Evolutionary conservation across 2,888 invertebrate species (phyloP).

Genomic region (Plusia festucae): DNA sequence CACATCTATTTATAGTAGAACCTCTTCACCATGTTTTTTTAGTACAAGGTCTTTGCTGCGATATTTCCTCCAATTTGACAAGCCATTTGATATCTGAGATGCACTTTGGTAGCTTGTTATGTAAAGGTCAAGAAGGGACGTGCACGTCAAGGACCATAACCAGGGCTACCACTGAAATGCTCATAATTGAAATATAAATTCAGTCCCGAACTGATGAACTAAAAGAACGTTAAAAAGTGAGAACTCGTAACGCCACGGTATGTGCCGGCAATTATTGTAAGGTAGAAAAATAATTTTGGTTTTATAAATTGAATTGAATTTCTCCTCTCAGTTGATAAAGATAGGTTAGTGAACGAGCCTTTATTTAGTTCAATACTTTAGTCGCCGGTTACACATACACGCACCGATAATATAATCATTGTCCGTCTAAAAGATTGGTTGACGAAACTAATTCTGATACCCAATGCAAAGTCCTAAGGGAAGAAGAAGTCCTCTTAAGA

Average conservation of each 20-base stretch:
- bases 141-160: neutral
- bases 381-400: neutral
- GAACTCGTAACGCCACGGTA: too few species aligned
- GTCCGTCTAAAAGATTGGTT: constrained; percentile 4
- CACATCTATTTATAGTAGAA: constrained; percentile 47
- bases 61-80: constrained; percentile 26
- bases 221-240: too few species aligned
- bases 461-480: neutral
- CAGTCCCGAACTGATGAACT: too few species aligned
- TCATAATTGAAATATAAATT: too few species aligned
- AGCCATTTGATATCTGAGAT: constrained; percentile 35
- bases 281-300: too few species aligned
- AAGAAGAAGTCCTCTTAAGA: neutral
- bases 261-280: too few species aligned
- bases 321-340: neutral
- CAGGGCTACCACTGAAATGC: too few species aligned
- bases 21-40: constrained; percentile 42
- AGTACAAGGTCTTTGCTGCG: constrained; percentile 38
- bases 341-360: neutral
- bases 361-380: neutral
- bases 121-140: constrained; percentile 1
- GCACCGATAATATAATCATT: neutral
- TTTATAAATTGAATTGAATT: too few species aligned
- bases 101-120: constrained; percentile 18
- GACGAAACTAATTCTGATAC: neutral